Base-by-base conservation (phyloP, 2,888 invertebrate species). In the Cecidostiba fungosa region DNA sequence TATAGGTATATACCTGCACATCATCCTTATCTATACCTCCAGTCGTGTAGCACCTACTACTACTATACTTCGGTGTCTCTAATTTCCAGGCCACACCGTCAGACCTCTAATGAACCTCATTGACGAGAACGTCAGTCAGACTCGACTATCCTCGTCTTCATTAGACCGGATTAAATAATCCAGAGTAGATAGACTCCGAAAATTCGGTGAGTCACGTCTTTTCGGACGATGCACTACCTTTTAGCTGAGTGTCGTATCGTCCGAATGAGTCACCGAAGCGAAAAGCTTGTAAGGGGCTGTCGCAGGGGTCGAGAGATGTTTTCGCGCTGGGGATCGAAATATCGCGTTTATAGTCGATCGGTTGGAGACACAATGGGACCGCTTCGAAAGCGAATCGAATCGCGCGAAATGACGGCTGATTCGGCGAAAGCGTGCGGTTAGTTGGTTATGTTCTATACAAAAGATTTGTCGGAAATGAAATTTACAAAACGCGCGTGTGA, bases 121-220 rank as follows among this genome's bases (percentile, higher is more conserved):
- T 66, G 84, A 84, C 47, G 47, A 14, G 76, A 19, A 69, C 16
- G n/a, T 66, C 54, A 26, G 36, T 16, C 23, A 14, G 39, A 54
- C n/a, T 32, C 59, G 54, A 80, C 23, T 43, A 43, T 84, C 62
- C 79, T 84, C 79, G 76, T 85, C 80, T 70, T 80, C 80, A 29
- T 85, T 80, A 80, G 19, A 32, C 50, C n/a, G 50, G 76, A 69
- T 76, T 70, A 39, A 80, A 80, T 80, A 85, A 79, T 78, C 76
- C 81, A 85, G 72, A 82, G 73, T 3, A n/a, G 43, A 10, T 43
- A 43, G 43, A 43, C 43, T 43, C 12, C 43, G 79, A 79, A 84
- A 84, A 73, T 79, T 80, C 66, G 79, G 50, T 76, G 79, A 84
- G 74, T 84, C 84, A 84, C 79, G 69, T 54, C 39, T 79, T 80